Evolutionary conservation across 2,113 vertebrate genomes (phyloP).

Genomic region (Notechis scutatus): DNA sequence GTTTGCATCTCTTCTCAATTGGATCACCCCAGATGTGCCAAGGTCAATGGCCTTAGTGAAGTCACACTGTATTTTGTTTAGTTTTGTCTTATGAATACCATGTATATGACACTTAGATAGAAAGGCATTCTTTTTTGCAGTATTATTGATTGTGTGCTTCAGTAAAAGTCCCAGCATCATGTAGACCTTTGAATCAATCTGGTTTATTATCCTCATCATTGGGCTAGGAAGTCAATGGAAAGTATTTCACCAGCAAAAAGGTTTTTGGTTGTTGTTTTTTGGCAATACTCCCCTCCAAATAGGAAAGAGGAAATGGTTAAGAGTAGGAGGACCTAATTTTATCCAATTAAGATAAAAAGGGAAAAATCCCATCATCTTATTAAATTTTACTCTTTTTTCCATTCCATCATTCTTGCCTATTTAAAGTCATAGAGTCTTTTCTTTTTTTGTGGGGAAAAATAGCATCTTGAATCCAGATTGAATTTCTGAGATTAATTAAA

Average conservation of each 20-base stretch:
- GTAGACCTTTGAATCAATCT: background rate
- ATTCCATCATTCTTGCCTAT: background rate
- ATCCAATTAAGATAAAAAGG: background rate
- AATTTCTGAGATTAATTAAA: slow-evolving; percentile 50
- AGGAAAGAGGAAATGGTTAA: background rate
- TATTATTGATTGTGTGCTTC: background rate
- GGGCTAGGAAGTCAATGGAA: background rate
- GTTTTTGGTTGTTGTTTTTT: background rate
- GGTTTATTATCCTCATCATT: background rate
- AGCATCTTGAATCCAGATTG: slow-evolving; percentile 63
- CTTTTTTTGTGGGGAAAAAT: slow-evolving; percentile 35
- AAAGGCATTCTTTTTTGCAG: background rate
- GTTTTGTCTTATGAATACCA: background rate
- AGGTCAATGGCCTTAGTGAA: background rate
- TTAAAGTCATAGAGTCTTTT: background rate
- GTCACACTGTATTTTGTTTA: background rate
- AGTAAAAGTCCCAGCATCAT: background rate
- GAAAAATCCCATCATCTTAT: background rate
- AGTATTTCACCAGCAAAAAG: background rate
- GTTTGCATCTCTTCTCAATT: background rate
- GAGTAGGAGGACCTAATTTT: background rate
- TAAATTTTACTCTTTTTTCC: background rate
- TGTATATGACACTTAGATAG: background rate
- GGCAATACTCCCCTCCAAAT: background rate
- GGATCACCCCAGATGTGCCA: background rate